A percentile compares a stretch with the other conserved stretches of the same genome.
phyloP scores from a whole-genome alignment of 2,888 invertebrate species.

The Adelognathus sp. region DNA sequence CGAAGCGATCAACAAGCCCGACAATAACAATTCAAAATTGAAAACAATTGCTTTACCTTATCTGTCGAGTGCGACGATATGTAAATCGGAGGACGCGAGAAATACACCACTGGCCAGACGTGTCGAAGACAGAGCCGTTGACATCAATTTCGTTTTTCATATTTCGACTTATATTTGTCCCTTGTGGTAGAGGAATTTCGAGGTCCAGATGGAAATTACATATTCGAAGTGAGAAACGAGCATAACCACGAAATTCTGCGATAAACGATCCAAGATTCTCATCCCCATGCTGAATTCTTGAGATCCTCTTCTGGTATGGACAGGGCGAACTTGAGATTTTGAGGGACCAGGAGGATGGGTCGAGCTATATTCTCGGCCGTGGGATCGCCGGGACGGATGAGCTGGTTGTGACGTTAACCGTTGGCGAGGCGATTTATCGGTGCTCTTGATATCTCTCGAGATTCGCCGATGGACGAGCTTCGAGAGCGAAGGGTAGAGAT shows the following conservation, averaged over 20 bases:
- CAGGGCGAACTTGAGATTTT: slow-evolving; percentile 47
- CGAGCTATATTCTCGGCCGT: slow-evolving; percentile 33
- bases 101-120: not conserved
- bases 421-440: slow-evolving; percentile 76
- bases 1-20: slow-evolving; percentile 10
- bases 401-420: slow-evolving; percentile 78
- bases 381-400: slow-evolving; percentile 63
- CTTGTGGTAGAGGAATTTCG: slow-evolving; percentile 17
- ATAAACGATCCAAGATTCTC: not conserved
- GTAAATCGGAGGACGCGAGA: slow-evolving; percentile 7
- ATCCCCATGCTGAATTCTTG: not conserved
- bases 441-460: slow-evolving; percentile 70
- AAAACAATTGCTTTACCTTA: slow-evolving; percentile 53
- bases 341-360: slow-evolving; percentile 32
- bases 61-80: slow-evolving; percentile 7
- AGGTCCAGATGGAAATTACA: not conserved
- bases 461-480: slow-evolving; percentile 27
- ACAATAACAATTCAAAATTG: slow-evolving; percentile 47
- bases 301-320: not conserved
- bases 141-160: slow-evolving; percentile 2
- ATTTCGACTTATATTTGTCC: not conserved
- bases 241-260: not conserved
- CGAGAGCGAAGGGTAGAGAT: slow-evolving; percentile 2
- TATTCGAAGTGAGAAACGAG: not conserved
- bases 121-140: slow-evolving; percentile 6